Evolutionary conservation across 1,140 invertebrate genomes (phyloP).

Genomic region (Zaprionus taronus): DNA sequence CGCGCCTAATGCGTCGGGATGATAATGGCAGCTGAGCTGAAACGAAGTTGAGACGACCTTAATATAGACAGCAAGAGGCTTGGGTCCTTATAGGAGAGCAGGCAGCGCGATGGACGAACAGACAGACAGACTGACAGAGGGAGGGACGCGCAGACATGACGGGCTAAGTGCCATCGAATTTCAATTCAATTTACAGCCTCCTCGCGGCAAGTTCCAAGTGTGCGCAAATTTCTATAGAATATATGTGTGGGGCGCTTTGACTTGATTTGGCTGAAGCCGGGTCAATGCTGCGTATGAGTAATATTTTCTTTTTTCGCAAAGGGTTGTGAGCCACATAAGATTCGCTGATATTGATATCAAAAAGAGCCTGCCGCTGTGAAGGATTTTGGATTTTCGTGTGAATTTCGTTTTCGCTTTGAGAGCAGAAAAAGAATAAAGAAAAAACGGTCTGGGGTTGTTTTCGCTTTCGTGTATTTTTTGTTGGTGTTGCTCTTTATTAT

Average conservation of each 20-base stretch:
- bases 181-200: conserved; percentile 80
- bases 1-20: conserved; percentile 72
- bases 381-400: conserved; percentile 56
- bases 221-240: conserved; percentile 76
- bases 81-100: neutral
- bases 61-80: conserved; percentile 68
- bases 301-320: conserved; percentile 63
- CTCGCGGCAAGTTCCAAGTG: conserved; percentile 60
- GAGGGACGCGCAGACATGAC: conserved; percentile 17
- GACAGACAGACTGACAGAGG: conserved; percentile 19
- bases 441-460: conserved; percentile 31
- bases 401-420: conserved; percentile 19
- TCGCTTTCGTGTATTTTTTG: conserved; percentile 36
- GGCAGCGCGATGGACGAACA: conserved; percentile 26
- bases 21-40: conserved; percentile 59
- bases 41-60: conserved; percentile 58
- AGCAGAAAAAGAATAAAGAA: neutral
- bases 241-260: conserved; percentile 64
- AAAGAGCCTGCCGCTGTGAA: conserved; percentile 42
- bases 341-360: conserved; percentile 74
- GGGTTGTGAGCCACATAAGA: conserved; percentile 56
- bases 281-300: conserved; percentile 67
- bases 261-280: conserved; percentile 52
- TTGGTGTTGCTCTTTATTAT: conserved; percentile 71
- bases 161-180: conserved; percentile 80